Evolutionary conservation across 2,797 vertebrate genomes (phyloP).

Genomic region (Molossus molossus): DNA sequence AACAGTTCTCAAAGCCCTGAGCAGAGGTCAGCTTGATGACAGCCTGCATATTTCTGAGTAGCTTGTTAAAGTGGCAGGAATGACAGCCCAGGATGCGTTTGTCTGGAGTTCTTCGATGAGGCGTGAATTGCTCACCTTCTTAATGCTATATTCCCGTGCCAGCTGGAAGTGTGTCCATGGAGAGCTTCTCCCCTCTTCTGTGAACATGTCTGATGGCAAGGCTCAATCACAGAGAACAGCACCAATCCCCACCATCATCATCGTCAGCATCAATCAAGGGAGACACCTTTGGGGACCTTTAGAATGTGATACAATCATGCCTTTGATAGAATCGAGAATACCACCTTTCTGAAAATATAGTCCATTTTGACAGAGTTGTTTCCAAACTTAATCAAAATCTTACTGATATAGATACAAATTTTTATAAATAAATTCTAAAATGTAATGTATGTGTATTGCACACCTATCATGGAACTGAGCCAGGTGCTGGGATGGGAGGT

Average conservation of each 20-base stretch:
- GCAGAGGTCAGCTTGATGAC: neutral
- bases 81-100: too few species aligned
- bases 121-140: rapidly evolving
- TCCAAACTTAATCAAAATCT: neutral
- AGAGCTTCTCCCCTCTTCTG: rapidly evolving
- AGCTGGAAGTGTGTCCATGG: neutral
- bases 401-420: neutral
- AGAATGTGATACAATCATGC: rapidly evolving
- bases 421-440: neutral
- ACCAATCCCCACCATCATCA: rapidly evolving
- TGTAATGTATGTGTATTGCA: neutral
- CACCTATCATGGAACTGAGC: neutral
- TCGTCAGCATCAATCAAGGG: neutral
- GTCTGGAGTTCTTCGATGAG: neutral
- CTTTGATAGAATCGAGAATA: rapidly evolving
- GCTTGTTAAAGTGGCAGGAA: neutral
- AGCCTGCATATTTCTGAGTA: too few species aligned
- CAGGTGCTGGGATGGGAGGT: neutral
- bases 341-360: neutral
- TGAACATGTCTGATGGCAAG: neutral
- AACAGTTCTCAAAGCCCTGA: neutral
- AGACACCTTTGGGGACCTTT: too few species aligned
- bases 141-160: too few species aligned
- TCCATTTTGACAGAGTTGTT: neutral
- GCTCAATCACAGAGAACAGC: rapidly evolving